Base-by-base conservation (phyloP, 2,113 vertebrate species). In the Gavia stellata region DNA sequence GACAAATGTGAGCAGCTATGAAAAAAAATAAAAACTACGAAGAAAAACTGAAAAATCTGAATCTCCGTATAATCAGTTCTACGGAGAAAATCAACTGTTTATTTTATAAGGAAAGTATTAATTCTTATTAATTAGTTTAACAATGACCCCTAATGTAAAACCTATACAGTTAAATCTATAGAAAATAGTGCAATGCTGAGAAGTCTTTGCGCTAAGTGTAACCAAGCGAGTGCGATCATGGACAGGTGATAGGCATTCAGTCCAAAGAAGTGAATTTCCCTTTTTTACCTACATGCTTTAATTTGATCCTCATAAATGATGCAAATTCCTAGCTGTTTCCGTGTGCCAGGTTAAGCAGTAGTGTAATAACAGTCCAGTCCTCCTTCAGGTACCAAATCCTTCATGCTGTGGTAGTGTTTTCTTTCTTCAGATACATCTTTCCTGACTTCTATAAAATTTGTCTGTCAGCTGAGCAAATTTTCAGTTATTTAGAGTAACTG, bases 161-260 rank as follows among this genome's bases (percentile, higher is more conserved):
- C 47, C n/a, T 45, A 0, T 59, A 2, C 68, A 53, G 45, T 12
- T 75, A 23, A 72, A 66, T 59, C 28, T 50, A 14, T 6, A 70
- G 56, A 31, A 87, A 66, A 18, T 17, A 49, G 33, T 20, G 36
- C 42, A 40, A 0, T 47, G 36, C 62, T 78, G 61, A 10, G 50
- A 34, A 40, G 49, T 25, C 53, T 40, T 58, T 90, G 62, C 28
- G 14, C 12, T 11, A 29, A 47, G 16, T 11, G 20, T 28, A 23
- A 16, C 0, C 0, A 4, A 3, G 11, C 3, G 56, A 34, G 58
- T 20, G 7, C 26, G 50, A 7, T 33, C n/a, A 6, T 0, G 11
- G 44, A 5, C 65, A 24, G 29, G 55, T 42, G 52, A 7, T 15
- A 75, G 50, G 14, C 36, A 47, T 34, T 68, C 61, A 44, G 47